Conservation (phyloP, 2,113 vertebrate species). For the Sialia sialis region DNA sequence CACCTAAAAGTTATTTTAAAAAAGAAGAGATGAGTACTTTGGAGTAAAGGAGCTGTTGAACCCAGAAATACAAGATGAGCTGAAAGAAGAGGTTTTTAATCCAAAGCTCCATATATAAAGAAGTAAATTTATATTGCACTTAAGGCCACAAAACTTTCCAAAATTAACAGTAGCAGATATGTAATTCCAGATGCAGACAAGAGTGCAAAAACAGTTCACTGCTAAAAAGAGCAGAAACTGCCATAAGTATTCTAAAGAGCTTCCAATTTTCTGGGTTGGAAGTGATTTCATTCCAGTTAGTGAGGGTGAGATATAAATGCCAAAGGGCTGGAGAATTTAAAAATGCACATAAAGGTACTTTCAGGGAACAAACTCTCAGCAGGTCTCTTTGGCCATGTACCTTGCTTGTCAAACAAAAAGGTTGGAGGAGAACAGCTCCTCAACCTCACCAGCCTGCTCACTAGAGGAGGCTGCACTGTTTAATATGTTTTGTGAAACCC, state of each 20-base stretch:
- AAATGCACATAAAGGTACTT: neutral
- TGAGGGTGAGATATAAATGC: neutral
- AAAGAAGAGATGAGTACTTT: neutral
- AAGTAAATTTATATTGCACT: neutral
- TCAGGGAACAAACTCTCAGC: neutral
- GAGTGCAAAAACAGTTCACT: neutral
- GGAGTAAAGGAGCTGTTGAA: neutral
- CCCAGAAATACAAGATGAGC: neutral
- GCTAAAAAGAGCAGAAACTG: neutral
- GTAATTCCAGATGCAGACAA: neutral
- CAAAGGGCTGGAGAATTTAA: neutral
- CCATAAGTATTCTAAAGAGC: neutral
- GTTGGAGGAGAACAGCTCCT: neutral
- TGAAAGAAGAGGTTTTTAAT: neutral
- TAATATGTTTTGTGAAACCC: neutral
- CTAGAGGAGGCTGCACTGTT: neutral
- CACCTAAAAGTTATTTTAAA: neutral
- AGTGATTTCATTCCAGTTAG: neutral
- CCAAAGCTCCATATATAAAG: neutral
- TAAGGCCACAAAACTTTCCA: neutral
- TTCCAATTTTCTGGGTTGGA: neutral
- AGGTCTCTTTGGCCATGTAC: neutral
- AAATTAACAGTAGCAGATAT: neutral
- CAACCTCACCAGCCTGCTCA: rapidly evolving
- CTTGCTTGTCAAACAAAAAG: neutral